These are phyloP conservation scores for Cephalopholis sonnerati DNA, from an alignment of 2,113 vertebrate species.

Conservation along the genomic window DNA sequence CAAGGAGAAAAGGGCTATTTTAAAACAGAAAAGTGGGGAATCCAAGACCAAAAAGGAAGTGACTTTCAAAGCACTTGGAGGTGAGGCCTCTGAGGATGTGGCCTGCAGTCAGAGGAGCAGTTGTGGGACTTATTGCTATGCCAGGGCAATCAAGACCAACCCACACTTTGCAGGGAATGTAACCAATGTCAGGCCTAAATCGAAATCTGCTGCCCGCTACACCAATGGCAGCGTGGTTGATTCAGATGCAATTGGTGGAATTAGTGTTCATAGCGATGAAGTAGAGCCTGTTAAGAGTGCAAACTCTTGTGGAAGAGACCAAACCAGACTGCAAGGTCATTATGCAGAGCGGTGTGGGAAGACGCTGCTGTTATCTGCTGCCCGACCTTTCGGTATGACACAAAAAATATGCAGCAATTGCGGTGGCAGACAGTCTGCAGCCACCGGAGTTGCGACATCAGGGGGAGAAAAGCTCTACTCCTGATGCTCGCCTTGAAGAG, in stretches of 20 bases:
- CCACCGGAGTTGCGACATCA: constrained; percentile 8
- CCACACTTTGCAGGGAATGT: constrained; percentile 59
- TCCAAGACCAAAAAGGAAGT: constrained; percentile 84
- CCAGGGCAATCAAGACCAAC: constrained; percentile 76
- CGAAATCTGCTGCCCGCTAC: constrained; percentile 70
- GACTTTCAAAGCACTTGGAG: constrained; percentile 80
- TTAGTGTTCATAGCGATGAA: constrained; percentile 73
- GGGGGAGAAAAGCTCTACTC: constrained; percentile 9
- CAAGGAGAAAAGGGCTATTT: constrained; percentile 76
- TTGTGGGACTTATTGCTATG: constrained; percentile 66
- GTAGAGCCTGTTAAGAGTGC: constrained; percentile 19
- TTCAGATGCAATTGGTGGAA: constrained; percentile 82
- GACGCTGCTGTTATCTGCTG: constrained; percentile 40
- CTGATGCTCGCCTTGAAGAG: constrained; percentile 23
- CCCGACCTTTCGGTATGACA: constrained; percentile 49
- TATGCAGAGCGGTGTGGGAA: constrained; percentile 57
- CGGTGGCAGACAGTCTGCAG: constrained; percentile 70
- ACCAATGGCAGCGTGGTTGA: constrained; percentile 85
- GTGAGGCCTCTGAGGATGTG: constrained; percentile 70
- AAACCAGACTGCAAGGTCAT: constrained; percentile 42
- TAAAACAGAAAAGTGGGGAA: constrained; percentile 79
- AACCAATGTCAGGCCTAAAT: constrained; percentile 49
- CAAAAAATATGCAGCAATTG: constrained; percentile 78
- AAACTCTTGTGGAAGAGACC: constrained; percentile 23
- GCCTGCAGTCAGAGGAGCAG: constrained; percentile 56